Conservation (phyloP, 2,113 vertebrate genomes). For the Gasterosteus nipponicus region DNA sequence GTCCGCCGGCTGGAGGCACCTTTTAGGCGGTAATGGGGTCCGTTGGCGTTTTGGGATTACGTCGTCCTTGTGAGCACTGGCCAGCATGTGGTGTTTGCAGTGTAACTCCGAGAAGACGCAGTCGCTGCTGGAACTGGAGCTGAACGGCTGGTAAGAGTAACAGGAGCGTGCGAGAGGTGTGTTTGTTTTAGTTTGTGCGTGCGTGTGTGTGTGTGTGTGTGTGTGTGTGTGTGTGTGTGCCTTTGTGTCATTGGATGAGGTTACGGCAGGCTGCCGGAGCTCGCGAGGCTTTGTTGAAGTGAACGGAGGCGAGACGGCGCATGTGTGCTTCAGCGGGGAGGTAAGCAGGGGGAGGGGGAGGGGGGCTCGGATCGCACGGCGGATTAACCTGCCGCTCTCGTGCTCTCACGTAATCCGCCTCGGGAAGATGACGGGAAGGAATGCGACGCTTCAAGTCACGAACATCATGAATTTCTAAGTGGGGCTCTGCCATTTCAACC, state of each 20-base stretch:
- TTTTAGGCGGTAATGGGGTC: conserved; percentile 46
- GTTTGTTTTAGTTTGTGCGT: conserved; percentile 23
- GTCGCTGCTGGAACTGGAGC: conserved; percentile 93
- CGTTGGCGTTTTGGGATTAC: conserved; percentile 62
- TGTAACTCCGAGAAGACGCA: conserved; percentile 95
- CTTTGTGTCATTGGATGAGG: conserved; percentile 43
- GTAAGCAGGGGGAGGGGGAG: too few relatives aligned
- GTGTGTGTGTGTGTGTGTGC: neutral
- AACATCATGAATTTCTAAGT: conserved; percentile 24
- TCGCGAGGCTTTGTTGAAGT: conserved; percentile 43
- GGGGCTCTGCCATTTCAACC: conserved; percentile 21
- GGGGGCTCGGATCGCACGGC: neutral
- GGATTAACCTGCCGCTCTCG: neutral
- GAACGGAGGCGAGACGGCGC: conserved; percentile 35
- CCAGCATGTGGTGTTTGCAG: conserved; percentile 95
- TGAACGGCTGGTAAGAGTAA: conserved; percentile 88
- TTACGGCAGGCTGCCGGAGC: conserved; percentile 26
- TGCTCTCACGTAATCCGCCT: conserved; percentile 4
- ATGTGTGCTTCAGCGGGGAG: neutral
- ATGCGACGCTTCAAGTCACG: neutral
- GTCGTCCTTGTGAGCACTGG: conserved; percentile 37
- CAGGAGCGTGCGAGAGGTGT: conserved; percentile 20
- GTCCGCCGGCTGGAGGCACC: conserved; percentile 32
- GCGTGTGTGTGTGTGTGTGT: conserved; percentile 1
- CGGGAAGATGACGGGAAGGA: conserved; percentile 3